Evolutionary conservation across 2,797 vertebrate genomes (phyloP), one percentile per base, ranked within the genome.

Genomic region (Anas georgica): DNA sequence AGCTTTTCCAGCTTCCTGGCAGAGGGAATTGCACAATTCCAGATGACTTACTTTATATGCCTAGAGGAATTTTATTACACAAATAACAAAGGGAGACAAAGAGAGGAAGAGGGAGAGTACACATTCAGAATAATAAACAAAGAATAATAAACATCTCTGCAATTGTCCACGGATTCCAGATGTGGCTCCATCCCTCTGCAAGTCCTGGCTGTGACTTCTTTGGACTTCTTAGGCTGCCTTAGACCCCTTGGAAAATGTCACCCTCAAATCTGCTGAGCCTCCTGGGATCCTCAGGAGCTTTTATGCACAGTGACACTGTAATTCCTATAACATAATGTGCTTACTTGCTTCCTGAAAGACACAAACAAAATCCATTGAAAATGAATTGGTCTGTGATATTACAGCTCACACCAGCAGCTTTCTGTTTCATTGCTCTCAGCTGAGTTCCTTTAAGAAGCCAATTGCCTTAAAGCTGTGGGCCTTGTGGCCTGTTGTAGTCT

Each of bases 81-180:
- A 94, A 93, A 86, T 76, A 93, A 84, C 79, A 91, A 92, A 85
- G 54, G 33, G 41, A 92, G 59, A 79, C 87, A 82, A 89, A 92
- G 74, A 85, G 82, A 88, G 83, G 80, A 95, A 96, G 66, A 91
- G 50, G 50, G 62, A 91, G 64, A 88, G 75, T 83, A 56, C 74
- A 92, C 68, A 46, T 52, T 91, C 80, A 66, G 85, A 86, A 93
- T 90, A 90, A 93, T 52, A 96, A 97, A 94, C 85, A 94, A 79
- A 91, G 82, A 66, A 82, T 77, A 91, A 94, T 77, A 93, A 91
- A 84, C 90, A 78, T 91, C 92, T 75, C 81, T 82, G 54, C 56
- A 82, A 52, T 64, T 88, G 70, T 73, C 80, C 45, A 83, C 83
- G 81, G 94, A 93, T 92, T 90, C 87, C 95, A 95, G 92, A 95